Evolutionary conservation across 1,140 invertebrate species (phyloP).

Genomic region (Drosophila erecta): DNA sequence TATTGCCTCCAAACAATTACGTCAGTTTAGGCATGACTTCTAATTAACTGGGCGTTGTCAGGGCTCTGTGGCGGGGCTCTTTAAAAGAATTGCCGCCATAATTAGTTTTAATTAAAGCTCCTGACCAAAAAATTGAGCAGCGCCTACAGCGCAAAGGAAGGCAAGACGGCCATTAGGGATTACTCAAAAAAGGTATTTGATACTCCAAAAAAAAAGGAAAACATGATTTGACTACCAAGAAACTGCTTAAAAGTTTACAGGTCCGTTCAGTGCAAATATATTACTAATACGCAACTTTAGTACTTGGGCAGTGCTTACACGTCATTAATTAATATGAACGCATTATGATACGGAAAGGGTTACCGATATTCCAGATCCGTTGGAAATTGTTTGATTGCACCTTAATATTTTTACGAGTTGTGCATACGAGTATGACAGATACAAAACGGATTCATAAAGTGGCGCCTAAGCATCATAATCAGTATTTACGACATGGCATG

Average conservation of each 20-base stretch:
- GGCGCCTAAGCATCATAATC: constrained; percentile 27
- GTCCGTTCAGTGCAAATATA: too few relatives aligned
- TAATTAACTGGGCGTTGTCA: constrained; percentile 71
- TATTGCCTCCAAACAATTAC: constrained; percentile 46
- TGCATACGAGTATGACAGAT: constrained; percentile 9
- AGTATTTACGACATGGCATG: constrained; percentile 22
- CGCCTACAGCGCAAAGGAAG: not conserved
- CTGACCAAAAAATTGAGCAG: constrained; percentile 10
- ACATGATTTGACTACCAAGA: too few relatives aligned
- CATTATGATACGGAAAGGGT: too few relatives aligned
- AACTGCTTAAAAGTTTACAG: too few relatives aligned
- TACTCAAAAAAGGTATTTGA: not conserved
- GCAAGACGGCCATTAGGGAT: not conserved
- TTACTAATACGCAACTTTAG: too few relatives aligned
- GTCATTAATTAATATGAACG: not conserved
- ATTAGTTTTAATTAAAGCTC: constrained; percentile 74
- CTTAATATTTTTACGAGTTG: constrained; percentile 8
- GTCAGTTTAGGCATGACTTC: constrained; percentile 55
- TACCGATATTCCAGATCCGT: too few relatives aligned
- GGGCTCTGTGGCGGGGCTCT: constrained; percentile 24
- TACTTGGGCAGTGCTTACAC: not conserved
- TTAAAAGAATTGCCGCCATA: constrained; percentile 45
- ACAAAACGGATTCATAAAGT: constrained; percentile 13
- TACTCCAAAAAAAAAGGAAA: too few relatives aligned
- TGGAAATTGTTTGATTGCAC: too few relatives aligned